phyloP scores from a whole-genome alignment of 2,113 vertebrate species.

The Puffinus mauretanicus region DNA sequence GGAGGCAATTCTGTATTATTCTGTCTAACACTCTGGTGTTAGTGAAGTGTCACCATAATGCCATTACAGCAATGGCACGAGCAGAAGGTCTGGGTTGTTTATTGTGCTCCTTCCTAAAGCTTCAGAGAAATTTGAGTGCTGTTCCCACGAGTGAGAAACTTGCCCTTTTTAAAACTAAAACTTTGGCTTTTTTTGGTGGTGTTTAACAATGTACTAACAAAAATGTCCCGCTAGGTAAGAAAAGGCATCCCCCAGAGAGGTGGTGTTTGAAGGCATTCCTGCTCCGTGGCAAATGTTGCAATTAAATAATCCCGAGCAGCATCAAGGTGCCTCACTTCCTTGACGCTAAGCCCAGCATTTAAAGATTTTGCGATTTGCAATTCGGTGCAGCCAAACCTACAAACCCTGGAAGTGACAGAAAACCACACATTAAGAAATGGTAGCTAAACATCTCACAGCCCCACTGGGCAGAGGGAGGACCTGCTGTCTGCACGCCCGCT shows the following conservation, averaged over 20 bases:
- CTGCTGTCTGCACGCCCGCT: background rate
- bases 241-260: background rate
- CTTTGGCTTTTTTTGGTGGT: background rate
- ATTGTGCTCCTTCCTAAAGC: background rate
- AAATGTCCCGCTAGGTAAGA: background rate
- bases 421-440: fast-evolving
- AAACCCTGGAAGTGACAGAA: background rate
- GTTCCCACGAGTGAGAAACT: background rate
- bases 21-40: background rate
- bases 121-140: background rate
- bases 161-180: background rate
- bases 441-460: no score
- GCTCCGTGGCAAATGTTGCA: background rate
- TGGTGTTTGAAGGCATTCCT: fast-evolving
- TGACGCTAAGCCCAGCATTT: background rate
- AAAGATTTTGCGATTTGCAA: background rate
- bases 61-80: background rate
- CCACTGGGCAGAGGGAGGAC: background rate
- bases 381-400: background rate
- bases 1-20: background rate
- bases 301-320: background rate
- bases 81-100: background rate
- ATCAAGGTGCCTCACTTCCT: background rate
- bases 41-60: background rate
- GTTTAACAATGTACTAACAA: background rate